These are phyloP conservation scores for Sanderia malayensis DNA, from an alignment of 30 jellyfish, hydroid and myxozoan genomes.

Conservation along the genomic window DNA sequence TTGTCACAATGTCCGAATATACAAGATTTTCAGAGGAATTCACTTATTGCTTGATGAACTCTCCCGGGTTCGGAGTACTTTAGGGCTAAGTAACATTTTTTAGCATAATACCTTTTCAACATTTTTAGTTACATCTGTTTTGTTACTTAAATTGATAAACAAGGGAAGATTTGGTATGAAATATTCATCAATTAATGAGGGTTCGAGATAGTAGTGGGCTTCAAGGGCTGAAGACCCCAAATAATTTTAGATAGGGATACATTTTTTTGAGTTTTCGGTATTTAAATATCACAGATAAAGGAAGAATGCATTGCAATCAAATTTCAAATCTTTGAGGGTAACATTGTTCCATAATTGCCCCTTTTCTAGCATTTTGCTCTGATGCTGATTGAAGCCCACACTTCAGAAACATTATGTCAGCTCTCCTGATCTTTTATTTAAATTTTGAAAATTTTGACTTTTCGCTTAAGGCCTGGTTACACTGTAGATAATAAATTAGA, in stretches of 20 bases:
- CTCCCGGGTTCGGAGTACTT: background rate
- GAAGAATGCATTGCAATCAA: no score
- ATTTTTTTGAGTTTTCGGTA: background rate
- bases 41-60: background rate
- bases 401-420: background rate
- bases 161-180: background rate
- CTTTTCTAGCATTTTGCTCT: no score
- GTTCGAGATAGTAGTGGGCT: background rate
- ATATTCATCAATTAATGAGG: background rate
- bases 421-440: background rate
- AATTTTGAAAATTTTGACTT: background rate
- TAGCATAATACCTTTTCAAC: background rate
- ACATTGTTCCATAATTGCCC: no score
- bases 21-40: no score
- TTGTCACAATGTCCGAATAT: no score
- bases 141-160: background rate
- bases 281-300: background rate
- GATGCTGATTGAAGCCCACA: background rate
- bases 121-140: background rate
- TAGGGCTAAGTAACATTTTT: background rate
- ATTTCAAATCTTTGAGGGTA: no score
- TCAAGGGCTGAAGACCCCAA: constrained; percentile 1
- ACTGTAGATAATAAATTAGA: no score
- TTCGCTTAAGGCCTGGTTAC: no score
- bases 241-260: background rate